Percentiles rank a stretch among this genome's conserved stretches.
Conservation (phyloP, 1,140 invertebrate genomes). For the Cyrtorhinus lividipennis region DNA sequence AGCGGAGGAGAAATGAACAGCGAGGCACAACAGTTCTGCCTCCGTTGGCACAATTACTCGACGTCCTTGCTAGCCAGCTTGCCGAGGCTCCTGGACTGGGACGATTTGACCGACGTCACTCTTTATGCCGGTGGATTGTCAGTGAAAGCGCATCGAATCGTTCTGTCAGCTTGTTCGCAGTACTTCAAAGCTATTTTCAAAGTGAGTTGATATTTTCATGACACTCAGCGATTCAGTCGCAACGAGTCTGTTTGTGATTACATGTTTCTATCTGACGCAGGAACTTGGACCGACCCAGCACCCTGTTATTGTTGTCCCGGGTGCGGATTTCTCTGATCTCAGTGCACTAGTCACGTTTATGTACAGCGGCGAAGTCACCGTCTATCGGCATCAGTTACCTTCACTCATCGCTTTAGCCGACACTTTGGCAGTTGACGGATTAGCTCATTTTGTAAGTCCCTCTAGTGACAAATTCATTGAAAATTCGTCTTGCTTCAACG, state of each 20-base stretch:
- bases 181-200: constrained; percentile 84
- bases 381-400: constrained; percentile 65
- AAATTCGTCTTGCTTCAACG: background rate
- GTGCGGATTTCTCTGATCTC: constrained; percentile 62
- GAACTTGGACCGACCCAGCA: constrained; percentile 54
- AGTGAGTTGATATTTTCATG: too few species aligned
- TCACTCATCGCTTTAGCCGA: constrained; percentile 67
- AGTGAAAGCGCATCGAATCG: constrained; percentile 69
- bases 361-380: constrained; percentile 82
- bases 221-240: too few species aligned
- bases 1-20: background rate
- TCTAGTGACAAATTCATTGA: constrained; percentile 32
- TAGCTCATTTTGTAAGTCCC: constrained; percentile 58
- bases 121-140: constrained; percentile 65
- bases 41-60: constrained; percentile 64
- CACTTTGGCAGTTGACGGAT: constrained; percentile 67
- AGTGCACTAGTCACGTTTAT: constrained; percentile 75
- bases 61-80: constrained; percentile 68
- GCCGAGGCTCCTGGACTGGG: constrained; percentile 62
- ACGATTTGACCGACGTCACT: constrained; percentile 78
- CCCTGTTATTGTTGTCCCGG: constrained; percentile 68
- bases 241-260: too few species aligned
- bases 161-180: constrained; percentile 78
- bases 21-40: constrained; percentile 47
- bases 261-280: constrained; percentile 33